Conservation (phyloP, 1,140 invertebrate genomes). For the Microplitis demolitor region DNA sequence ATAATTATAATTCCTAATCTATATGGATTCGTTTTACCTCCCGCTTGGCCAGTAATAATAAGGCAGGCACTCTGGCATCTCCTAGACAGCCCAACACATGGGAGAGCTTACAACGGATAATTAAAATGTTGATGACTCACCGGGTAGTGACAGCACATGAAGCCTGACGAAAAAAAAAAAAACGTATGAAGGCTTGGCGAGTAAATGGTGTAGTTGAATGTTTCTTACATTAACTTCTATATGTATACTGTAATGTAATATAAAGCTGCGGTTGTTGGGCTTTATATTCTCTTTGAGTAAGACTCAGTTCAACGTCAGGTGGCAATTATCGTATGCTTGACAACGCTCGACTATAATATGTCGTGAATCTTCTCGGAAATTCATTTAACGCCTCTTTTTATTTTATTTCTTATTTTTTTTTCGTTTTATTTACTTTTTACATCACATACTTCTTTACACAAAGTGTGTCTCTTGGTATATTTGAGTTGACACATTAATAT, state of each 20-base stretch:
- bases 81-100: too few species aligned
- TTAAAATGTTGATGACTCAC: too few species aligned
- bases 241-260: not conserved
- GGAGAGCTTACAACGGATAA: too few species aligned
- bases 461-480: not conserved
- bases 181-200: too few species aligned
- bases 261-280: too few species aligned
- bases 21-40: too few species aligned
- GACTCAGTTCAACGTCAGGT: slow-evolving; percentile 7
- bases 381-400: slow-evolving; percentile 12
- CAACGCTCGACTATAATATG: not conserved
- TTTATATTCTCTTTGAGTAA: not conserved
- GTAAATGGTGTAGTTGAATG: too few species aligned
- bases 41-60: too few species aligned
- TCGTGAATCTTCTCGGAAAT: slow-evolving; percentile 14
- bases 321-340: slow-evolving; percentile 20
- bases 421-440: not conserved
- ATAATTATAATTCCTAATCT: too few species aligned
- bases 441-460: slow-evolving; percentile 7
- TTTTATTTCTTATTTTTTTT: not conserved
- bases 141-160: too few species aligned
- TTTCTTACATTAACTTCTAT: not conserved
- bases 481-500: slow-evolving; percentile 13
- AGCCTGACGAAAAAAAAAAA: too few species aligned
- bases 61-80: too few species aligned